Base-by-base conservation (phyloP, 2,113 vertebrate species). In the Motacilla alba region DNA sequence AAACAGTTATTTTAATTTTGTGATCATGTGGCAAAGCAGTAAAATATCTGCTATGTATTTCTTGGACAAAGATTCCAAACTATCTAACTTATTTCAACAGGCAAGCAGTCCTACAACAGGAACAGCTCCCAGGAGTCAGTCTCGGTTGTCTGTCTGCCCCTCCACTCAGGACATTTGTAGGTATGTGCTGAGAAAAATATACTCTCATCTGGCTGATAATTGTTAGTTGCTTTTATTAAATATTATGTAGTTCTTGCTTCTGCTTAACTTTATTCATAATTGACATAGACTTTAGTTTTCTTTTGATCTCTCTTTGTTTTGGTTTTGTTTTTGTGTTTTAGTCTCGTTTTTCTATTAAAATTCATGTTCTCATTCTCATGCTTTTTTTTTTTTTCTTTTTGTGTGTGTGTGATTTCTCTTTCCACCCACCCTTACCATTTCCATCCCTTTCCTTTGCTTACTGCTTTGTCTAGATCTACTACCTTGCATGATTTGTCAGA, bases 141-240 rank as follows among this genome's bases (percentile, higher is more conserved):
- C 99, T 49, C 98, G 97, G 70, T 96, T 98, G 75, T 99, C 99
- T 13, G 98, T 98, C 93, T 98, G 98, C 67, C 98, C 98, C 43
- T 99, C 99, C 64, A 98, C 98, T 98, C 99, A 99, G 98, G 99
- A 99, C 97, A 99, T 99, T 96, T 99, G 99, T 98, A 99, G 99
- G 99, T 99, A 97, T 88, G 98, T 97, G 70, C 62, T 76, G 83
- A 94, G 73, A 73, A 81, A 85, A 67, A 41, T 52, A 27, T 44
- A 4, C 44, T 83, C 15, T 84, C 16, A 50, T 90, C 52, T 63
- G 66, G 10, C 67, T 55, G 50, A 43, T 44, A 44, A 15, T n/a
- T 18, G 19, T 49, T 68, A 70, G 23, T 67, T 81, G 56, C 59
- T 60, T 89, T 52, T 84, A 9, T 77, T 55, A 64, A 80, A 81